phyloP scores from a whole-genome alignment of 2,888 invertebrate species.

The Diaperis boleti region DNA sequence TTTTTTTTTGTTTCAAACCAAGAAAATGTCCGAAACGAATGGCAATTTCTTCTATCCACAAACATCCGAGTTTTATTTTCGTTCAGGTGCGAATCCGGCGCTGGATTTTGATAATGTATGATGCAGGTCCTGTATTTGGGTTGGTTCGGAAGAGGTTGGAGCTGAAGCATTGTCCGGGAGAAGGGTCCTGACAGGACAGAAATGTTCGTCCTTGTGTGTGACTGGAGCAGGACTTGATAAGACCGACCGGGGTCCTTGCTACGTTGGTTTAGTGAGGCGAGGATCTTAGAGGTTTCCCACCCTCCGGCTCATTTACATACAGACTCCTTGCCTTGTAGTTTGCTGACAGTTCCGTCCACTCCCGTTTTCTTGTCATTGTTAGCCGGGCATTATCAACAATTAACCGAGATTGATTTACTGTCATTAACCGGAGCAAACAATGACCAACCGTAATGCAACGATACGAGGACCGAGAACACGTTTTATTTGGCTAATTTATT shows the following conservation, averaged over 20 bases:
- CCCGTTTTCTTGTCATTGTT: conserved; percentile 45
- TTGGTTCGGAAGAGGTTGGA: conserved; percentile 50
- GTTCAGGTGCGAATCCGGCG: conserved; percentile 7
- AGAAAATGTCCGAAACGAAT: too few species aligned
- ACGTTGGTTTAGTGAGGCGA: conserved; percentile 44
- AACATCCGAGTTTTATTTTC: too few species aligned
- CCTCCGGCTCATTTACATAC: conserved; percentile 43
- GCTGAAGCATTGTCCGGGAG: conserved; percentile 46
- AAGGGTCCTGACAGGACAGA: conserved; percentile 57
- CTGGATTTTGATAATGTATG: conserved; percentile 29
- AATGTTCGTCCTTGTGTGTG: conserved; percentile 46
- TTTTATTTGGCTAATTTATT: too few species aligned
- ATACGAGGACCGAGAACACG: background rate
- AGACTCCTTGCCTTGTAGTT: conserved; percentile 41
- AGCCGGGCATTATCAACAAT: conserved; percentile 47
- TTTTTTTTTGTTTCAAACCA: too few species aligned
- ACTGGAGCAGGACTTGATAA: conserved; percentile 48
- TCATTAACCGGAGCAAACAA: conserved; percentile 37
- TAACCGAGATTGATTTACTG: conserved; percentile 48
- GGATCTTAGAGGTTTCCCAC: conserved; percentile 40
- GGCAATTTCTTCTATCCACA: too few species aligned
- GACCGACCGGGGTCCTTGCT: conserved; percentile 45
- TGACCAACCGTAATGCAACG: conserved; percentile 20
- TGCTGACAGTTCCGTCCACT: conserved; percentile 43
- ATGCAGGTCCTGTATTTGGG: conserved; percentile 40